These are phyloP conservation scores for Oceanodroma tethys DNA, from an alignment of 2,113 vertebrate species.

Conservation along the genomic window DNA sequence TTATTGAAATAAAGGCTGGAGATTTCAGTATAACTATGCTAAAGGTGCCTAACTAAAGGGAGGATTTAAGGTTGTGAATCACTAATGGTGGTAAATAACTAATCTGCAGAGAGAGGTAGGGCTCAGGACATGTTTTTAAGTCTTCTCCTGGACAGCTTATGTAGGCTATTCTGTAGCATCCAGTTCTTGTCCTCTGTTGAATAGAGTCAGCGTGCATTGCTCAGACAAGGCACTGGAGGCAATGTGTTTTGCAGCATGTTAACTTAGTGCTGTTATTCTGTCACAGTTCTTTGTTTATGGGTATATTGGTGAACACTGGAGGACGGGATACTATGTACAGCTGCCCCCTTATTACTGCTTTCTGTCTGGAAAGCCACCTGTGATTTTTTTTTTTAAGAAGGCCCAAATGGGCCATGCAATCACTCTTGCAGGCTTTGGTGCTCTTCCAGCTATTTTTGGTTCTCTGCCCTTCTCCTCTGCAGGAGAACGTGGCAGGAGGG, in stretches of 20 bases:
- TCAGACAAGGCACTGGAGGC: background rate
- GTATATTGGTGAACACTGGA: background rate
- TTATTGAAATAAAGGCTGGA: background rate
- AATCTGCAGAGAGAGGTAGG: background rate
- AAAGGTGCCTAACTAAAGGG: background rate
- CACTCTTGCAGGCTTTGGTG: background rate
- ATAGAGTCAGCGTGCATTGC: background rate
- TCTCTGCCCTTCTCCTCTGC: background rate
- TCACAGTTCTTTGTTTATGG: background rate
- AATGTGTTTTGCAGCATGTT: background rate
- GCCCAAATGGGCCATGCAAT: background rate
- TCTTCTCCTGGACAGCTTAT: background rate
- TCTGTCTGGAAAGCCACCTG: background rate
- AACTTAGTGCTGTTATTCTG: background rate
- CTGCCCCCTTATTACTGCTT: background rate
- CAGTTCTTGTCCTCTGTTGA: background rate
- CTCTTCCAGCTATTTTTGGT: background rate
- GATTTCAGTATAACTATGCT: background rate
- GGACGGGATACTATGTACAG: background rate
- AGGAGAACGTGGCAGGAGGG: background rate
- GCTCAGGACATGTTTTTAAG: background rate
- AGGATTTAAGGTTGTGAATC: background rate
- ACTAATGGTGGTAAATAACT: background rate
- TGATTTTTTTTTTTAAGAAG: background rate
- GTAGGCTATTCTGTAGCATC: background rate